A percentile compares a stretch with the other conserved stretches of the same genome.
phyloP scores from a whole-genome alignment of 1,140 invertebrate species.

The Glossosoma conforme region DNA sequence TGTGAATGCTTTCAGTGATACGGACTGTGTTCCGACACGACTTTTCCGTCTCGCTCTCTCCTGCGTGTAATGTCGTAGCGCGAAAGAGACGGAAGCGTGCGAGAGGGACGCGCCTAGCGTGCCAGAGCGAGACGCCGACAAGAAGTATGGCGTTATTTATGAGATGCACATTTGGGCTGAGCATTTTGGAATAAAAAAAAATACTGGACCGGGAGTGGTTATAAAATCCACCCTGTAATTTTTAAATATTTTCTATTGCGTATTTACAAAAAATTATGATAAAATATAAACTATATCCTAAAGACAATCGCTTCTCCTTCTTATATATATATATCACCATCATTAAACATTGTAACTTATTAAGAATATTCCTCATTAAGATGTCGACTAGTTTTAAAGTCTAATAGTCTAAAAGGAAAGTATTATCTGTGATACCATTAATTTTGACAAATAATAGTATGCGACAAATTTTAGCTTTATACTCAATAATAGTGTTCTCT shows the following conservation, averaged over 20 bases:
- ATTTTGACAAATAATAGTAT: too few relatives aligned
- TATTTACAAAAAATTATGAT: too few relatives aligned
- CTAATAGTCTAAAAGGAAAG: too few relatives aligned
- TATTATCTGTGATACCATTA: too few relatives aligned
- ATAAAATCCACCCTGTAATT: slow-evolving; percentile 35
- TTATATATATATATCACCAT: too few relatives aligned
- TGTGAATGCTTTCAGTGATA: slow-evolving; percentile 13
- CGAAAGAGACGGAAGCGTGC: slow-evolving; percentile 36
- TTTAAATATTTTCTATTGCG: not conserved
- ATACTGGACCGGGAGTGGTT: slow-evolving; percentile 32
- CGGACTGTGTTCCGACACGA: slow-evolving; percentile 14
- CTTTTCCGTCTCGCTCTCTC: not conserved
- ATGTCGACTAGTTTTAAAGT: too few relatives aligned
- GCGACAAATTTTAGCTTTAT: too few relatives aligned
- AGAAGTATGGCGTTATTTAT: slow-evolving; percentile 47
- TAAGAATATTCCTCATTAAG: too few relatives aligned
- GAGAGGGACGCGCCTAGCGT: slow-evolving; percentile 39
- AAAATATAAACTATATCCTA: too few relatives aligned
- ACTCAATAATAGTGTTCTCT: too few relatives aligned
- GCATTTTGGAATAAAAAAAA: slow-evolving; percentile 47
- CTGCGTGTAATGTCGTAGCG: not conserved
- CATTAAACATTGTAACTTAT: too few relatives aligned
- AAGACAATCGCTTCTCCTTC: too few relatives aligned
- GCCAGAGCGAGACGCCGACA: slow-evolving; percentile 38
- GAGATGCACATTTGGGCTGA: slow-evolving; percentile 50